These are phyloP conservation scores for Thymelicus sylvestris DNA, from an alignment of 2,888 invertebrate genomes.

Conservation along the genomic window DNA sequence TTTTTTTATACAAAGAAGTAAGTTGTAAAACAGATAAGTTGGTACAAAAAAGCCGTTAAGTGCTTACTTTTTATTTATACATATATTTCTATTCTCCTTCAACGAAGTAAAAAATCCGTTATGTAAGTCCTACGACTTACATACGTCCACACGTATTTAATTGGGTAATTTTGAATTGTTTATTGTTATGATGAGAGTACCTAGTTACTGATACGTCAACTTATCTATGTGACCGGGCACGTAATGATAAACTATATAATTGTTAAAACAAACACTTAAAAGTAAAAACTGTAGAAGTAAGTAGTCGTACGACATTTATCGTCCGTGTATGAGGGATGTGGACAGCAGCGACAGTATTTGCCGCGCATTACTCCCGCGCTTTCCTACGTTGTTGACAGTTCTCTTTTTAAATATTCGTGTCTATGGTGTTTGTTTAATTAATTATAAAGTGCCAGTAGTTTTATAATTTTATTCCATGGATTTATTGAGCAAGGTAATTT, in stretches of 20 bases:
- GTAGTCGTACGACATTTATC: not conserved
- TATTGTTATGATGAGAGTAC: not conserved
- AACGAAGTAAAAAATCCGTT: too few species aligned
- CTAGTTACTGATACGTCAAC: not conserved
- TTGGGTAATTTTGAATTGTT: not conserved
- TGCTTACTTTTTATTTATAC: too few species aligned
- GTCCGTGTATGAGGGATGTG: not conserved
- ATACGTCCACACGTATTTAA: too few species aligned
- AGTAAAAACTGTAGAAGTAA: not conserved
- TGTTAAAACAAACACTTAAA: slow-evolving; percentile 3
- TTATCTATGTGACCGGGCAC: not conserved
- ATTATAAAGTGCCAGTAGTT: not conserved
- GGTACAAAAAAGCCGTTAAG: too few species aligned
- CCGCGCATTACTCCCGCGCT: slow-evolving; percentile 11
- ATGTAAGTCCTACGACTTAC: too few species aligned
- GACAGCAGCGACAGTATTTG: not conserved
- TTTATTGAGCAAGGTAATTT: slow-evolving; percentile 11
- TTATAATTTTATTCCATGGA: not conserved
- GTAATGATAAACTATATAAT: slow-evolving; percentile 5
- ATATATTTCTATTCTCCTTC: too few species aligned
- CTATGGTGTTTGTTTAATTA: not conserved
- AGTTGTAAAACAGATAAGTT: too few species aligned
- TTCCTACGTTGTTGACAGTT: slow-evolving; percentile 2
- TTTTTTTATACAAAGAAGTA: too few species aligned
- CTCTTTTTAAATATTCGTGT: not conserved